Evolutionary conservation across 2,113 vertebrate genomes (phyloP).

Genomic region (Myotis brandtii): DNA sequence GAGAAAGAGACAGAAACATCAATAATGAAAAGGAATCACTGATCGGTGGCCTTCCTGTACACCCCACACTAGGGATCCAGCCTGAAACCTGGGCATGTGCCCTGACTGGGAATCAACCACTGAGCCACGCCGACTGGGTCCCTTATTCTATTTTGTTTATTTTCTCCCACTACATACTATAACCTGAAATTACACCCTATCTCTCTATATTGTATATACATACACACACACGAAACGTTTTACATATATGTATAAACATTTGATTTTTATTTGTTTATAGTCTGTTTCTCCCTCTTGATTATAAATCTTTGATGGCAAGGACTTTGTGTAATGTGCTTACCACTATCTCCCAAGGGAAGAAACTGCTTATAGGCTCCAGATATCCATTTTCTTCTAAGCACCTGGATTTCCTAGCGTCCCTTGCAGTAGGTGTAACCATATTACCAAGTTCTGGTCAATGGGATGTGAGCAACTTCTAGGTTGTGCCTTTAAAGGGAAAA

Average conservation of each 20-base stretch:
- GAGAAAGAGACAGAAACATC: too few species aligned
- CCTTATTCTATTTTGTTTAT: not conserved
- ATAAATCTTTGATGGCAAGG: not conserved
- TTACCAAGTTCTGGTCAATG: not conserved
- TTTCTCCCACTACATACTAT: not conserved
- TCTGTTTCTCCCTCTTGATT: not conserved
- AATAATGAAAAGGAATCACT: too few species aligned
- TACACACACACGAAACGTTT: not conserved
- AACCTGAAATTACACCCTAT: not conserved
- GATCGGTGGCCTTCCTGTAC: too few species aligned
- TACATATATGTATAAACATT: not conserved
- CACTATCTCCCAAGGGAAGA: not conserved
- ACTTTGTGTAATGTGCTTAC: not conserved
- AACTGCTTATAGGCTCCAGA: constrained; percentile 15
- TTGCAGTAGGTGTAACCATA: not conserved
- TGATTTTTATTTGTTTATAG: not conserved
- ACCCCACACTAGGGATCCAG: too few species aligned
- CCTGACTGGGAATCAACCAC: too few species aligned
- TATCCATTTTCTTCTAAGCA: not conserved
- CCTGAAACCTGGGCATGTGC: too few species aligned
- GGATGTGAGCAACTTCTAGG: not conserved
- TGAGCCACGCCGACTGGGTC: too few species aligned
- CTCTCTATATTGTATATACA: not conserved
- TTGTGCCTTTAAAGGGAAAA: constrained; percentile 1
- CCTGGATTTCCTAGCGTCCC: not conserved